Percentiles rank a stretch among this genome's conserved stretches.
Conservation (phyloP, 2,113 vertebrate genomes). For the Thunnus maccoyii region DNA sequence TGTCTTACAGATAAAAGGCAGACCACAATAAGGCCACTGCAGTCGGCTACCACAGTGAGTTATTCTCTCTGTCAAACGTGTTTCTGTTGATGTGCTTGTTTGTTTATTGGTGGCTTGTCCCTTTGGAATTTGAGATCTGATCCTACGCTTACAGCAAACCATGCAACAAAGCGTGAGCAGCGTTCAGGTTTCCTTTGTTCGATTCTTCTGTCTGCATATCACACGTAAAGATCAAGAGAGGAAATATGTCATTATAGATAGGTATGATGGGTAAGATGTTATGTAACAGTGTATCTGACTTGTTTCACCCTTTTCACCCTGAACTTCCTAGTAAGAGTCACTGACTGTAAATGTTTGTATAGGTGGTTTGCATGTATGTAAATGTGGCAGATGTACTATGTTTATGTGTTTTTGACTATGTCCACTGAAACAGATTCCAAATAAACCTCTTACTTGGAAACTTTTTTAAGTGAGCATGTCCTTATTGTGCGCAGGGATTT, state of each 20-base stretch:
- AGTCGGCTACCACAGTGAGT: constrained; percentile 55
- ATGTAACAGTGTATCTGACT: not conserved
- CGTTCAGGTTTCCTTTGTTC: constrained; percentile 25
- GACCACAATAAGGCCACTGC: constrained; percentile 66
- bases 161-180: constrained; percentile 19
- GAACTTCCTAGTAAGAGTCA: not conserved
- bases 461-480: not conserved
- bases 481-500: not conserved
- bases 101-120: constrained; percentile 71
- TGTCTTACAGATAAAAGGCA: constrained; percentile 74
- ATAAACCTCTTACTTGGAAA: no score
- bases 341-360: not conserved
- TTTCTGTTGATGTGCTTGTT: constrained; percentile 71
- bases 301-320: not conserved
- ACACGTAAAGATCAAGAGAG: constrained; percentile 31
- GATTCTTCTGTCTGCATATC: constrained; percentile 4
- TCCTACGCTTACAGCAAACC: constrained; percentile 61
- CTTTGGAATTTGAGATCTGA: constrained; percentile 59
- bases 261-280: not conserved
- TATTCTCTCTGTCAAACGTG: constrained; percentile 64
- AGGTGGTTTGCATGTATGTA: constrained; percentile 10
- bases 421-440: not conserved
- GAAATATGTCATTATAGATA: not conserved
- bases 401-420: constrained; percentile 17
- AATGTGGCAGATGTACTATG: not conserved